Conservation (phyloP, 2,888 invertebrate species). For the Drosophila basisetae region DNA sequence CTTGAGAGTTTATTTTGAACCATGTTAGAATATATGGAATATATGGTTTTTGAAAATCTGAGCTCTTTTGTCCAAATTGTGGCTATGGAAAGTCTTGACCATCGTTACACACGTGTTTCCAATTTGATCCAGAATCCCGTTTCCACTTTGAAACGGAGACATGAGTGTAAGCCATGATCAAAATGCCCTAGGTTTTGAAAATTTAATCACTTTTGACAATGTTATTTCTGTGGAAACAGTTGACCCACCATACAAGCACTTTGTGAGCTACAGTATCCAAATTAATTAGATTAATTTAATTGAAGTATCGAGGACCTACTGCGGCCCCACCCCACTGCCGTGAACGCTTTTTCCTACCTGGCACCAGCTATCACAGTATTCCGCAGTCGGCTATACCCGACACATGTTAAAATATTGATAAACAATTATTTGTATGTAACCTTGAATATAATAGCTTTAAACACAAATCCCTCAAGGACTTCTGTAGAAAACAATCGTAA, state of each 20-base stretch:
- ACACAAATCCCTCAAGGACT: conserved; percentile 43
- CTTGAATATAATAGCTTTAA: conserved; percentile 1
- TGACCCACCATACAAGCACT: background rate
- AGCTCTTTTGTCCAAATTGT: too few species aligned
- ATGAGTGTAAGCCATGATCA: background rate
- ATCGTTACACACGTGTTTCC: too few species aligned
- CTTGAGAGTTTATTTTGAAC: background rate
- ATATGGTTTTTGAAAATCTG: too few species aligned
- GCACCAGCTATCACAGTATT: background rate
- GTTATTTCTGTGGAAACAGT: too few species aligned
- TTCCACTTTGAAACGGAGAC: background rate
- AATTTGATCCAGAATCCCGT: background rate
- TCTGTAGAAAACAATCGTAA: conserved; percentile 29
- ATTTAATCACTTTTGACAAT: background rate
- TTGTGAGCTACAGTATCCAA: background rate
- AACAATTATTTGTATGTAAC: background rate
- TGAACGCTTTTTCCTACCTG: background rate
- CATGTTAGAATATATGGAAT: background rate
- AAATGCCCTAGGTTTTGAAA: background rate
- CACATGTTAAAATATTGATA: background rate
- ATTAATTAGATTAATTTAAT: background rate
- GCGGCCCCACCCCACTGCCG: background rate
- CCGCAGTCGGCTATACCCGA: background rate
- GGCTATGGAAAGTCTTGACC: too few species aligned
- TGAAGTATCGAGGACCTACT: background rate